Conservation (phyloP, 2,888 invertebrate species). For the Hyppa rectilinea region DNA sequence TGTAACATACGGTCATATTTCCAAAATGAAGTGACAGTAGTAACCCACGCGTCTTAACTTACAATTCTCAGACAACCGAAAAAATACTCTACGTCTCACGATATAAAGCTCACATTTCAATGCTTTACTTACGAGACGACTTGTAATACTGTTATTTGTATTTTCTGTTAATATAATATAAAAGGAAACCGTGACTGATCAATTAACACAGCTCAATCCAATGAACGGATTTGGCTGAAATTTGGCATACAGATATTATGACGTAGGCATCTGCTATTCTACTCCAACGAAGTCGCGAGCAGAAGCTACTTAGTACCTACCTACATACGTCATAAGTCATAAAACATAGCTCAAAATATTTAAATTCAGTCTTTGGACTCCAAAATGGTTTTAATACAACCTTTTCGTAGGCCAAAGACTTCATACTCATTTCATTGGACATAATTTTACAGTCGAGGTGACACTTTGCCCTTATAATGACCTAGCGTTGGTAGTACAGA, state of each 20-base stretch:
- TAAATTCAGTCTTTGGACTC: no score
- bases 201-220: no score
- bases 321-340: no score
- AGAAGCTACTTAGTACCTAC: no score
- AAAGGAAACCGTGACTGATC: no score
- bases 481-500: no score
- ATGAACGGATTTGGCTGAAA: no score
- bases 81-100: not conserved
- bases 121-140: not conserved
- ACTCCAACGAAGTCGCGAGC: no score
- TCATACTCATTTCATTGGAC: no score
- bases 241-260: no score
- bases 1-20: not conserved
- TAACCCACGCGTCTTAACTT: no score
- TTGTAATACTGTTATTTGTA: not conserved
- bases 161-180: slow-evolving; percentile 31
- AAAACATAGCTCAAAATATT: slow-evolving; percentile 28
- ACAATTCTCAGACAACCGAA: not conserved
- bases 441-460: not conserved
- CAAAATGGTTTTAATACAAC: slow-evolving; percentile 29
- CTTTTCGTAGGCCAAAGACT: slow-evolving; percentile 31
- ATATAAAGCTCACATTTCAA: slow-evolving; percentile 15
- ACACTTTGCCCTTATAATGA: not conserved
- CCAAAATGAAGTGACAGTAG: not conserved
- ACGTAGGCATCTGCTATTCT: no score